These are phyloP conservation scores for Norana najaformis DNA, from an alignment of 2,888 invertebrate genomes.

Conservation along the genomic window DNA sequence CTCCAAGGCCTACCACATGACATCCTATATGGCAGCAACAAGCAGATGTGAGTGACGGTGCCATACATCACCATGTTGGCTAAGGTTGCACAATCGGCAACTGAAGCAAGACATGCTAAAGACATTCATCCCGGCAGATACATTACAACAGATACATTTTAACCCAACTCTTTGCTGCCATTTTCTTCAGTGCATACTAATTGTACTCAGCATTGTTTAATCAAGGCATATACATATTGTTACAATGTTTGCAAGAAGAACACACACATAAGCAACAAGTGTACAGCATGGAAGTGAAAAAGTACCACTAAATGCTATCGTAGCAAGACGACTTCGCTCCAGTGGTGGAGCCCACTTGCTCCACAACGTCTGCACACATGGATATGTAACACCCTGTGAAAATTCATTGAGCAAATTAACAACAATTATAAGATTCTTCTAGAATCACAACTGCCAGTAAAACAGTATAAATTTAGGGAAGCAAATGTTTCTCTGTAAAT, in stretches of 20 bases:
- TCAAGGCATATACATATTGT: background rate
- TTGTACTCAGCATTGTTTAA: background rate
- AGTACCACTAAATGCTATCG: constrained; percentile 61
- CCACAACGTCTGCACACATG: constrained; percentile 61
- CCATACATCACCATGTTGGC: too few relatives aligned
- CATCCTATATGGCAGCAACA: too few relatives aligned
- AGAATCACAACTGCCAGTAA: too few relatives aligned
- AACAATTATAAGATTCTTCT: background rate
- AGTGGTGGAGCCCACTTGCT: constrained; percentile 61
- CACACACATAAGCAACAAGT: background rate
- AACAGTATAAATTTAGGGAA: too few relatives aligned
- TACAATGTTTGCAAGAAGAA: background rate
- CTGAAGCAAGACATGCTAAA: too few relatives aligned
- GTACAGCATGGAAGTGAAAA: background rate
- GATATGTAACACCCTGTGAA: constrained; percentile 61
- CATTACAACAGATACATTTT: too few relatives aligned
- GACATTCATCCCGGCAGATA: too few relatives aligned
- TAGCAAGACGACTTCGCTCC: constrained; percentile 58
- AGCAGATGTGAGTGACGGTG: too few relatives aligned
- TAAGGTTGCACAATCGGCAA: too few relatives aligned
- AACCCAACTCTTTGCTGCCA: background rate
- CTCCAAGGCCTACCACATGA: too few relatives aligned
- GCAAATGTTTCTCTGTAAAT: too few relatives aligned
- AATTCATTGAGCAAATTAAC: background rate
- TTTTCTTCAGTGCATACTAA: background rate